Evolutionary conservation across 2,888 invertebrate genomes (phyloP).

Genomic region (Cenopis cana): DNA sequence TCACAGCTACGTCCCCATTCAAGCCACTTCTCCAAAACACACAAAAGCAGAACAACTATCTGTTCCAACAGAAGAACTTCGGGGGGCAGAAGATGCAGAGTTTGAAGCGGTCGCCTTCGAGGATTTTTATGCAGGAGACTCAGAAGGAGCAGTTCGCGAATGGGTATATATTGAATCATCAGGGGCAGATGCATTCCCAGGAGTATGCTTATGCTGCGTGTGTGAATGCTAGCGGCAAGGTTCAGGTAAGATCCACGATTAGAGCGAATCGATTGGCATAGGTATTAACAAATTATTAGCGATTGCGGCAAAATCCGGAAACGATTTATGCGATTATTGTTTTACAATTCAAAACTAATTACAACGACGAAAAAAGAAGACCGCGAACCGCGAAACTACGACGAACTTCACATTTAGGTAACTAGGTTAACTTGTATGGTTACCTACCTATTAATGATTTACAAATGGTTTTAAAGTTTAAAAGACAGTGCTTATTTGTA

Average conservation of each 20-base stretch:
- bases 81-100: slow-evolving; percentile 62
- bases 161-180: slow-evolving; percentile 72
- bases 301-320: too few species aligned
- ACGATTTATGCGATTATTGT: too few species aligned
- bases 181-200: slow-evolving; percentile 72
- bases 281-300: too few species aligned
- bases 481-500: too few species aligned
- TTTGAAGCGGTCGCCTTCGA: slow-evolving; percentile 78
- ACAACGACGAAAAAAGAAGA: too few species aligned
- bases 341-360: too few species aligned
- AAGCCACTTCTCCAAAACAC: slow-evolving; percentile 82
- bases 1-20: slow-evolving; percentile 83
- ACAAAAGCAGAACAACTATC: slow-evolving; percentile 74
- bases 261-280: too few species aligned
- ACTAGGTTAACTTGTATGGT: too few species aligned
- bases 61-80: slow-evolving; percentile 78
- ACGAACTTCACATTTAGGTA: too few species aligned
- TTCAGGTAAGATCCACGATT: slow-evolving; percentile 64
- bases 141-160: slow-evolving; percentile 72
- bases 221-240: slow-evolving; percentile 71
- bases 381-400: too few species aligned
- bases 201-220: slow-evolving; percentile 75
- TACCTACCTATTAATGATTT: too few species aligned
- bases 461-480: too few species aligned
- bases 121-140: slow-evolving; percentile 66